These are phyloP conservation scores for Stegophylla sp. DNA, from an alignment of 2,888 invertebrate species.

Conservation along the genomic window DNA sequence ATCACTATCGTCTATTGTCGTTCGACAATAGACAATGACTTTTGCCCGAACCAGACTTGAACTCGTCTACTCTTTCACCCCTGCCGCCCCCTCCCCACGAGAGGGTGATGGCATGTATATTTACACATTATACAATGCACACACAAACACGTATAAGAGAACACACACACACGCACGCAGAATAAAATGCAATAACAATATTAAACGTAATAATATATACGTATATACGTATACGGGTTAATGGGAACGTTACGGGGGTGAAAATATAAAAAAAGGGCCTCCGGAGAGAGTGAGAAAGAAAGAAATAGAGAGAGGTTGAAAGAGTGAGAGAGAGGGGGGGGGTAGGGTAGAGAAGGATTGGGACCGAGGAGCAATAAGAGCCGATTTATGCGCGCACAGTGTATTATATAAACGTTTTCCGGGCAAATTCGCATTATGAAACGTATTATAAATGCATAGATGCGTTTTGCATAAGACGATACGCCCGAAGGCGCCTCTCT, in stretches of 20 bases:
- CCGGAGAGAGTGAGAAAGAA: slow-evolving; percentile 6
- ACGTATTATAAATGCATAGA: slow-evolving; percentile 59
- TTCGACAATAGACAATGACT: no score
- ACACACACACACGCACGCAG: background rate
- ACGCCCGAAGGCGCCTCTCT: slow-evolving; percentile 44
- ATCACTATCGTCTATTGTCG: no score
- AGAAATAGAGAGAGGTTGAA: background rate
- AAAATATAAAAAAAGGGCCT: slow-evolving; percentile 25
- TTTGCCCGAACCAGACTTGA: background rate
- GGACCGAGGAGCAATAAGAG: slow-evolving; percentile 1
- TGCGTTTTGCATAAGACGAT: slow-evolving; percentile 59
- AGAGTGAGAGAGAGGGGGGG: background rate
- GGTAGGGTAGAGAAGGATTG: background rate
- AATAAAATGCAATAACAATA: slow-evolving; percentile 45
- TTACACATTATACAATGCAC: background rate
- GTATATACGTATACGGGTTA: no score
- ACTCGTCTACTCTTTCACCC: no score
- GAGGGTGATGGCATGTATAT: background rate
- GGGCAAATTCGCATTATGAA: slow-evolving; percentile 57
- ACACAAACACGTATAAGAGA: background rate
- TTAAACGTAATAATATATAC: slow-evolving; percentile 5
- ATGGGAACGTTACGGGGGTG: slow-evolving; percentile 3
- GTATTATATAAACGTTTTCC: slow-evolving; percentile 56
- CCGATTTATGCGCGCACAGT: slow-evolving; percentile 40
- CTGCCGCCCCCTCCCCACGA: background rate